A percentile compares a stretch with the other conserved stretches of the same genome.
These are phyloP conservation scores for Lochmaea crataegi DNA, from an alignment of 2,888 invertebrate species.

Conservation along the genomic window DNA sequence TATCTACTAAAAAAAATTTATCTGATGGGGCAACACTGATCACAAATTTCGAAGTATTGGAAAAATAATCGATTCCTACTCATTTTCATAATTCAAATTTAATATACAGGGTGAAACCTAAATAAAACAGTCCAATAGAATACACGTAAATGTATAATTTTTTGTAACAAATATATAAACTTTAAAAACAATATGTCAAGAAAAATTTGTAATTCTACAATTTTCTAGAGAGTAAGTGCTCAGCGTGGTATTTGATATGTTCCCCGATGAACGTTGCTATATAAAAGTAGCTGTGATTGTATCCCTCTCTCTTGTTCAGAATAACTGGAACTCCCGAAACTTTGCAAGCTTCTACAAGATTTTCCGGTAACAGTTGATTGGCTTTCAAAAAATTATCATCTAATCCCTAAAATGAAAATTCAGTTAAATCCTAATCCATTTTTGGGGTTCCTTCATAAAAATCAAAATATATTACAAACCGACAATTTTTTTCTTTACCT, in stretches of 20 bases:
- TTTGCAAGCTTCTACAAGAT: conserved; percentile 79
- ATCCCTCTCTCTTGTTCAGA: conserved; percentile 81
- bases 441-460: neutral
- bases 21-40: too few species aligned
- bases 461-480: neutral
- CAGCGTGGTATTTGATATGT: conserved; percentile 90
- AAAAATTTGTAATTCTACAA: conserved; percentile 50
- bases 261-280: conserved; percentile 92
- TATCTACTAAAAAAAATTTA: too few species aligned
- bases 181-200: neutral
- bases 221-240: conserved; percentile 68
- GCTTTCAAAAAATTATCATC: conserved; percentile 83
- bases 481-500: conserved; percentile 68
- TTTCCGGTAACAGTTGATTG: conserved; percentile 86
- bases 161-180: neutral
- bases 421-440: neutral
- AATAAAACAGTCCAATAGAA: neutral
- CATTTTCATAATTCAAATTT: too few species aligned
- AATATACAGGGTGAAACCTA: too few species aligned
- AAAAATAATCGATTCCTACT: too few species aligned
- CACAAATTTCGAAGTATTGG: too few species aligned
- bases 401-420: conserved; percentile 73
- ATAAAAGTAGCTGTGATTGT: conserved; percentile 96
- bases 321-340: conserved; percentile 77
- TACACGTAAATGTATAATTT: neutral